Evolutionary conservation across 2,888 invertebrate species (phyloP), one percentile per base, ranked within the genome.

Genomic region (Meta bourneti): DNA sequence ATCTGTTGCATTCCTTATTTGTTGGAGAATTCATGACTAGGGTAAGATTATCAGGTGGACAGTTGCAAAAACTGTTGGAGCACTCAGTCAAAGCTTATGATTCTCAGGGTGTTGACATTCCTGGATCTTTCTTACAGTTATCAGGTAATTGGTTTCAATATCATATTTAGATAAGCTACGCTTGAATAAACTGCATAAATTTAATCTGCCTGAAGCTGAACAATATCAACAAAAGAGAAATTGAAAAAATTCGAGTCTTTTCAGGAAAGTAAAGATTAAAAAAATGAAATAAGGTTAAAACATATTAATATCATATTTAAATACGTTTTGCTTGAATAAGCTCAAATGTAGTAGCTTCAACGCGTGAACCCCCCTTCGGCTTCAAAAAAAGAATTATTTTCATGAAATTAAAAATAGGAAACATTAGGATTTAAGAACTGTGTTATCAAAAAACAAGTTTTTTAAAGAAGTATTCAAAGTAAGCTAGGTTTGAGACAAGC

Each of bases 61-160:
- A 95, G 51, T 94, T 98, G 6, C 94, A 95, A 84, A 95, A 96
- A 85, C 96, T 97, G 94, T 95, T 98, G 6, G 97, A 98, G 94
- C 96, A 96, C 94, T 96, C 97, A 0, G 97, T 97, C 0, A 94
- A 95, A 0, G 94, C 94, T 1, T 95, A 95, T 92, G 95, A 95
- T 86, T 94, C 95, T 0, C 94, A 94, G 0, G 95, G 96, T 19
- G 95, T 96, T 1, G 96, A 95, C 1, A 94, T 94, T 0, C 93
- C 95, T n/a, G 98, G 98, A 0, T 97, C 96, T 93, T 98, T 98
- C 94, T 95, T 98, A 7, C 98, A 98, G 95, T 95, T 97, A 90
- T 97, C 98, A 16, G 98, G 98, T 95, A 94, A 84, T n/a, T n/a
- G n/a, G n/a, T n/a, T n/a, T n/a, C n/a, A n/a, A n/a, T n/a, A n/a